phyloP scores from a whole-genome alignment of 2,113 vertebrate species.

The Pituophis catenifer region DNA sequence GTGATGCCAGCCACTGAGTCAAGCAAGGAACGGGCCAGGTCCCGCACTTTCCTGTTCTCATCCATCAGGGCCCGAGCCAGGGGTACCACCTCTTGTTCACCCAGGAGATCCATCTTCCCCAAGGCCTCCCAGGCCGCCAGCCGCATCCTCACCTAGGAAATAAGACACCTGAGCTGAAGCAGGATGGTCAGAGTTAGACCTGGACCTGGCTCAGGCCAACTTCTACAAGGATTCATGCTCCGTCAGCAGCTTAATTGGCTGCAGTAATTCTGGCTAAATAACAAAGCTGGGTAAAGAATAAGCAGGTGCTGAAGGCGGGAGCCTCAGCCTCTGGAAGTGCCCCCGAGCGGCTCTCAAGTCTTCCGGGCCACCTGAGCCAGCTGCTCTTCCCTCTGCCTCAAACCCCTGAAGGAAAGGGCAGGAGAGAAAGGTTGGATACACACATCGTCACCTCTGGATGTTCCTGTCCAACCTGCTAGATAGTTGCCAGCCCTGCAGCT shows the following conservation, averaged over 20 bases:
- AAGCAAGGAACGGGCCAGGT: constrained; percentile 37
- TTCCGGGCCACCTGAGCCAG: neutral
- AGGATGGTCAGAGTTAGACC: rapidly evolving
- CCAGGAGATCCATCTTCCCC: constrained; percentile 43
- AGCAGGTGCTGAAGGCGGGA: neutral
- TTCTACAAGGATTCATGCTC: neutral
- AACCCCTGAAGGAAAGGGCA: neutral
- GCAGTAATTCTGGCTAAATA: neutral
- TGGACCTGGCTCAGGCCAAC: neutral
- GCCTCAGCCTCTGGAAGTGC: neutral
- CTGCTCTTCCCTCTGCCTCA: neutral
- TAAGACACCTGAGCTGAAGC: neutral
- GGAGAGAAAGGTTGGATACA: neutral
- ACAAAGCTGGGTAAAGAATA: neutral
- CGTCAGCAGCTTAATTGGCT: neutral
- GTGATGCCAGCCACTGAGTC: constrained; percentile 34
- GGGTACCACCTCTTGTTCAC: constrained; percentile 18
- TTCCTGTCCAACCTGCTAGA: neutral
- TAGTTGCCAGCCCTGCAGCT: neutral
- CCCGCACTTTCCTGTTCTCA: constrained; percentile 14
- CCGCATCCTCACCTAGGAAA: constrained; percentile 7
- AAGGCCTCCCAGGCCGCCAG: constrained; percentile 45
- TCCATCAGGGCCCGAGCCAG: constrained; percentile 50
- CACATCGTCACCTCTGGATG: neutral
- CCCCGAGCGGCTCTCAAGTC: neutral